Evolutionary conservation across 2,113 vertebrate genomes (phyloP).

Genomic region (Zingel zingel): DNA sequence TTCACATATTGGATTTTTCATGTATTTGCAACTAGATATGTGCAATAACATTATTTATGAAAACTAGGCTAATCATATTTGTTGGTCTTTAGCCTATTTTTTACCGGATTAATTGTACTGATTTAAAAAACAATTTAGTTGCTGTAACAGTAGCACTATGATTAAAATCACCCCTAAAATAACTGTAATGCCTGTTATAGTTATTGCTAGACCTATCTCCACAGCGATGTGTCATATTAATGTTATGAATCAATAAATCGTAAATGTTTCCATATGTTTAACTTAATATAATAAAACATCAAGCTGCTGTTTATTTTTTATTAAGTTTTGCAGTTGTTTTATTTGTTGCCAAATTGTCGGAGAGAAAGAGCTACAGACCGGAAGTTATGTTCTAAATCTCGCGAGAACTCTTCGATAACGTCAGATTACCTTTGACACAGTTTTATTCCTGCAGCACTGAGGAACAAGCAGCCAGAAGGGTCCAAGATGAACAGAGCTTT

Average conservation of each 20-base stretch:
- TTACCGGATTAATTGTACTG: background rate
- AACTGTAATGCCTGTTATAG: background rate
- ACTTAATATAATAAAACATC: background rate
- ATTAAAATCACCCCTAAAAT: background rate
- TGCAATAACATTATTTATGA: background rate
- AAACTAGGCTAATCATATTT: background rate
- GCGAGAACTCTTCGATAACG: slow-evolving; percentile 59
- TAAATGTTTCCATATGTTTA: background rate
- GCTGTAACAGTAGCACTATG: background rate
- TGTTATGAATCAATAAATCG: background rate
- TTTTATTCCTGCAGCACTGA: background rate
- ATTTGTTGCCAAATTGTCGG: too few species aligned
- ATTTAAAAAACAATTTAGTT: background rate
- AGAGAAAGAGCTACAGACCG: background rate
- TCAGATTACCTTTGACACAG: slow-evolving; percentile 62
- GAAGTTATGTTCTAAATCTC: slow-evolving; percentile 44
- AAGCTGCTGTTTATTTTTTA: background rate
- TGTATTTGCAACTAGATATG: background rate
- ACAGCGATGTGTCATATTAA: too few species aligned
- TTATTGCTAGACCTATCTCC: too few species aligned
- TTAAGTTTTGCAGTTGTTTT: background rate
- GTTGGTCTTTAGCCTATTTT: too few species aligned
- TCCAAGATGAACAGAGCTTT: slow-evolving; percentile 79
- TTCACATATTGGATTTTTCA: background rate
- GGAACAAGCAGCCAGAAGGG: background rate